A percentile compares a stretch with the other conserved stretches of the same genome.
Evolutionary conservation across 2,113 vertebrate species (phyloP).

Genomic region (Microcebus lehilahytsara): DNA sequence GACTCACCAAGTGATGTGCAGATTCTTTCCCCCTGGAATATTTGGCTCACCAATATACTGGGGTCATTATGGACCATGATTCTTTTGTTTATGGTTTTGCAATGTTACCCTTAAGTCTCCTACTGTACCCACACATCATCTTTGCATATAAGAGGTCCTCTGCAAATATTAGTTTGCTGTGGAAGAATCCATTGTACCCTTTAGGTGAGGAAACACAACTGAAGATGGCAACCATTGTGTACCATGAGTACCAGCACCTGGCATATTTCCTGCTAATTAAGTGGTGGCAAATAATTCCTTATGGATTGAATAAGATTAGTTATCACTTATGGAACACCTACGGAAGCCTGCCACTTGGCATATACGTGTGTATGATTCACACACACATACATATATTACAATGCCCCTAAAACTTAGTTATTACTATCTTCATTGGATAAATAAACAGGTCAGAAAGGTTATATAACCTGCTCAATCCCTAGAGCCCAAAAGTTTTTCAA

Average conservation of each 20-base stretch:
- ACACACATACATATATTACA: too few species aligned
- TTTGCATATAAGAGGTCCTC: neutral
- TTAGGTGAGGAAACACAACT: neutral
- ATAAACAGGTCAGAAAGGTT: neutral
- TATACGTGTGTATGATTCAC: neutral
- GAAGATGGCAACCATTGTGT: neutral
- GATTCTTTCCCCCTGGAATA: neutral
- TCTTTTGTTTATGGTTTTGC: neutral
- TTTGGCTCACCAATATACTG: neutral
- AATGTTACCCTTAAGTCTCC: neutral
- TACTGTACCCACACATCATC: neutral
- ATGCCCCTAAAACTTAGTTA: neutral
- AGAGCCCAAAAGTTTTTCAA: neutral
- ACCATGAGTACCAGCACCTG: neutral
- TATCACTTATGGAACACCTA: neutral
- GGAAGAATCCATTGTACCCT: neutral
- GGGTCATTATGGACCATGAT: neutral
- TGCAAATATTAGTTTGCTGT: neutral
- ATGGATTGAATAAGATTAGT: neutral
- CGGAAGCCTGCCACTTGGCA: neutral
- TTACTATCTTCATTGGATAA: neutral
- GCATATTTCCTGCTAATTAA: neutral
- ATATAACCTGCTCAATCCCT: neutral
- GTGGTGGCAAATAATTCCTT: neutral
- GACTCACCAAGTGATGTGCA: neutral